Percentiles rank a stretch among this genome's conserved stretches.
Conservation (phyloP, 2,797 vertebrate genomes). For the Menidia menidia region DNA sequence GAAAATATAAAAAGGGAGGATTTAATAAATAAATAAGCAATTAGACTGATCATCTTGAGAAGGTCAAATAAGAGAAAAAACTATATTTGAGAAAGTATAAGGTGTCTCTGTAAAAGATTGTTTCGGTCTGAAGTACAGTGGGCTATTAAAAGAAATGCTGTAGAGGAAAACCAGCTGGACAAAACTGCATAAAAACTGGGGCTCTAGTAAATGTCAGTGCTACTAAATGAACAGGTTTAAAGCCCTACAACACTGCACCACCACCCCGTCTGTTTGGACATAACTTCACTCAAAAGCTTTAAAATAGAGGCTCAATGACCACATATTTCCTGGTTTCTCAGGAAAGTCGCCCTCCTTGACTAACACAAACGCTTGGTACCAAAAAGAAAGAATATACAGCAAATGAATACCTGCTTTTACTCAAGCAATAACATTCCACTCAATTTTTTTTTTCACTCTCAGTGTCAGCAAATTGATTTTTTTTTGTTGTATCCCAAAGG, state of each 20-base stretch:
- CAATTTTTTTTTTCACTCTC: slow-evolving; percentile 35
- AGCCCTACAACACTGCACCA: slow-evolving; percentile 8
- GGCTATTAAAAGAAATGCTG: slow-evolving; percentile 31
- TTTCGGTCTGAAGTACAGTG: neutral
- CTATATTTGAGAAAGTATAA: slow-evolving; percentile 4
- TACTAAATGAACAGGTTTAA: slow-evolving; percentile 55
- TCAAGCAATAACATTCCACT: slow-evolving; percentile 22
- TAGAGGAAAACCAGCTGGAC: slow-evolving; percentile 44
- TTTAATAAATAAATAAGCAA: neutral
- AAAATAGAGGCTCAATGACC: slow-evolving; percentile 12
- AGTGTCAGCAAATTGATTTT: slow-evolving; percentile 17
- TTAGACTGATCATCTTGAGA: neutral
- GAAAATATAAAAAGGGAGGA: slow-evolving; percentile 10
- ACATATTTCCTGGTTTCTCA: slow-evolving; percentile 6
- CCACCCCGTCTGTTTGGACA: slow-evolving; percentile 26
- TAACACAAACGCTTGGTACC: neutral
- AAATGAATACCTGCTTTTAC: slow-evolving; percentile 33
- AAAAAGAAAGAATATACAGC: slow-evolving; percentile 21
- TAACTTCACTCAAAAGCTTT: slow-evolving; percentile 20
- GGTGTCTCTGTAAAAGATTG: too few species aligned
- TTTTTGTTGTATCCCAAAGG: slow-evolving; percentile 16
- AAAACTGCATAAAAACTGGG: slow-evolving; percentile 39
- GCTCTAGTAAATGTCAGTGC: slow-evolving; percentile 64
- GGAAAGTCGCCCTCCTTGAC: neutral
- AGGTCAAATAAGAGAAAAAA: neutral